phyloP scores from a whole-genome alignment of 2,888 invertebrate species.

The Syritta pipiens region DNA sequence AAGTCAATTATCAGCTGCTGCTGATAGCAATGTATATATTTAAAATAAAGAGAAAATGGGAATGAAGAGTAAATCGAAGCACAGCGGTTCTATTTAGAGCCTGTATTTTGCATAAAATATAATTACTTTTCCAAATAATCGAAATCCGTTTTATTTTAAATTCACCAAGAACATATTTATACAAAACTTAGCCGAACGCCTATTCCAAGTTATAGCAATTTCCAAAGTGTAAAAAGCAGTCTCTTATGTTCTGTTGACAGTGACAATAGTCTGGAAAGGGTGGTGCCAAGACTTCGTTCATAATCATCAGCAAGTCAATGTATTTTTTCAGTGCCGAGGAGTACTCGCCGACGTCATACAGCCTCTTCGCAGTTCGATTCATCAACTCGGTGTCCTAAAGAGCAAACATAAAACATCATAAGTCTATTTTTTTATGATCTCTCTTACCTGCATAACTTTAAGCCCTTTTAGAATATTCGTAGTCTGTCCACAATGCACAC shows the following conservation, averaged over 20 bases:
- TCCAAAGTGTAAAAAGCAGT: slow-evolving; percentile 85
- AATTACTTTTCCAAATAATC: too few relatives aligned
- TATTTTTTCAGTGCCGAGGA: slow-evolving; percentile 84
- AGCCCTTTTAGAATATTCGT: slow-evolving; percentile 88
- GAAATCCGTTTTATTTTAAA: too few relatives aligned
- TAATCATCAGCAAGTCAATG: slow-evolving; percentile 83
- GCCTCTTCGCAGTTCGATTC: slow-evolving; percentile 82
- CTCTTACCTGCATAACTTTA: slow-evolving; percentile 84
- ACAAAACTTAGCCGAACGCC: too few relatives aligned
- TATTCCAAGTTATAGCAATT: slow-evolving; percentile 76
- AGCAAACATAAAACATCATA: slow-evolving; percentile 32
- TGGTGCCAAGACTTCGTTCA: slow-evolving; percentile 85
- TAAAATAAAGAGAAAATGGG: too few relatives aligned
- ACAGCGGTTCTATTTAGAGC: too few relatives aligned
- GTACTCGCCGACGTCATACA: slow-evolving; percentile 83
- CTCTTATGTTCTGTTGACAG: slow-evolving; percentile 86
- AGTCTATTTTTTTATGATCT: background rate
- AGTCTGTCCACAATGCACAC: slow-evolving; percentile 84
- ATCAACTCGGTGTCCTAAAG: slow-evolving; percentile 85
- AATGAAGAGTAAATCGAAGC: too few relatives aligned
- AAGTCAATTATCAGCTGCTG: too few relatives aligned
- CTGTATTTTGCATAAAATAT: too few relatives aligned
- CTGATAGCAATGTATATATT: too few relatives aligned
- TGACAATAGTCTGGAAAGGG: slow-evolving; percentile 88
- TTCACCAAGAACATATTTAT: too few relatives aligned